A percentile compares a stretch with the other conserved stretches of the same genome.
Evolutionary conservation across 2,888 invertebrate species (phyloP).

Genomic region (Hyles lineata): DNA sequence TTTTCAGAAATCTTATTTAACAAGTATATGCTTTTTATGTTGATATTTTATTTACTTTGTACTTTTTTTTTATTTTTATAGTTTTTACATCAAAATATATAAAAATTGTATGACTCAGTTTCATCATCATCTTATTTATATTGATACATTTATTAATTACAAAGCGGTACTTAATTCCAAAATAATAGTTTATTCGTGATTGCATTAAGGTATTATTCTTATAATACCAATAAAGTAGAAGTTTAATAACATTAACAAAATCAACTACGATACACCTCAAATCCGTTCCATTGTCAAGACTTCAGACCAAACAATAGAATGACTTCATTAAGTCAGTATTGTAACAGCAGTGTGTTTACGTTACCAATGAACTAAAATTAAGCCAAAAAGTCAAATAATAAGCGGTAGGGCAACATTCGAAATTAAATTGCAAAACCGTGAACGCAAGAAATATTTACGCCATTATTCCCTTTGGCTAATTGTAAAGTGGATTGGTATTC

Average conservation of each 20-base stretch:
- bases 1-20: no score
- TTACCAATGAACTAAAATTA: conserved; percentile 41
- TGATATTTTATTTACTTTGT: no score
- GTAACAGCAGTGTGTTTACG: conserved; percentile 5
- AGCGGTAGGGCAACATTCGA: conserved; percentile 43
- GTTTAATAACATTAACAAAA: not conserved
- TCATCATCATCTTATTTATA: no score
- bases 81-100: no score
- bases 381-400: conserved; percentile 43
- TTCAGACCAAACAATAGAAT: conserved; percentile 12
- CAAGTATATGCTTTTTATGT: no score
- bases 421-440: conserved; percentile 49
- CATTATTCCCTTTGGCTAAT: conserved; percentile 47
- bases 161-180: no score
- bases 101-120: no score
- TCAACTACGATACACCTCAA: not conserved
- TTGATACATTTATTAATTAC: no score
- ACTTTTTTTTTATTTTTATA: no score
- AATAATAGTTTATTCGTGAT: no score
- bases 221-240: no score
- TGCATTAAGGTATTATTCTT: no score
- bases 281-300: conserved; percentile 7
- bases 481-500: conserved; percentile 56
- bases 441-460: conserved; percentile 45
- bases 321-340: conserved; percentile 11